Evolutionary conservation across 92 coral and sea anemone species (phyloP).

Genomic region (Siderastrea radians): DNA sequence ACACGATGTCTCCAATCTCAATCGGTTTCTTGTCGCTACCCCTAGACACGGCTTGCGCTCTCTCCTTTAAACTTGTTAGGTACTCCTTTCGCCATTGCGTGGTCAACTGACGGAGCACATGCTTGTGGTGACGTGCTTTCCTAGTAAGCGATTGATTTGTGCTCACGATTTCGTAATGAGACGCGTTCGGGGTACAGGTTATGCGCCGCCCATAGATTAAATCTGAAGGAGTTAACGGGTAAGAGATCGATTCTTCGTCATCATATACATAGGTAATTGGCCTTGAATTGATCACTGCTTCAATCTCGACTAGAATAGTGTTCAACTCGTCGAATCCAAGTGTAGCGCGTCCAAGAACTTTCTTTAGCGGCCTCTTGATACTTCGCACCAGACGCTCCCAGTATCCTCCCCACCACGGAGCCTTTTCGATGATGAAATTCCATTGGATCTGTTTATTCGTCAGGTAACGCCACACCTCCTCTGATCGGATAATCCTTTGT

Average conservation of each 20-base stretch:
- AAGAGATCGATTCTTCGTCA: constrained; percentile 57
- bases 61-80: constrained; percentile 35
- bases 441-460: constrained; percentile 58
- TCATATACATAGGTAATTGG: constrained; percentile 67
- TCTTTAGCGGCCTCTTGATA: constrained; percentile 63
- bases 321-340: constrained; percentile 48
- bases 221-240: constrained; percentile 58
- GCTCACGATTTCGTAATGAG: constrained; percentile 59
- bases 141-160: constrained; percentile 59
- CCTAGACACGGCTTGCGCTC: constrained; percentile 20
- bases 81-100: constrained; percentile 63
- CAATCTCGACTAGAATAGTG: constrained; percentile 64
- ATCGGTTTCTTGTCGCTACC: constrained; percentile 13
- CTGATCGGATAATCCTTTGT: constrained; percentile 51
- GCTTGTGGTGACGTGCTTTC: constrained; percentile 52
- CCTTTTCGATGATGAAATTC: constrained; percentile 69
- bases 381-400: constrained; percentile 76
- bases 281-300: constrained; percentile 53
- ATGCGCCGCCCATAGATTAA: constrained; percentile 57
- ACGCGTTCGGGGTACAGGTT: constrained; percentile 28
- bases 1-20: constrained; percentile 50
- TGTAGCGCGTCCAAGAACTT: constrained; percentile 59
- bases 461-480: constrained; percentile 63
- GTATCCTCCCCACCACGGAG: constrained; percentile 86
- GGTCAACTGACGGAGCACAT: constrained; percentile 59